A percentile compares a stretch with the other conserved stretches of the same genome.
phyloP scores from a whole-genome alignment of 2,888 invertebrate species.

The Dolomedes plantarius region DNA sequence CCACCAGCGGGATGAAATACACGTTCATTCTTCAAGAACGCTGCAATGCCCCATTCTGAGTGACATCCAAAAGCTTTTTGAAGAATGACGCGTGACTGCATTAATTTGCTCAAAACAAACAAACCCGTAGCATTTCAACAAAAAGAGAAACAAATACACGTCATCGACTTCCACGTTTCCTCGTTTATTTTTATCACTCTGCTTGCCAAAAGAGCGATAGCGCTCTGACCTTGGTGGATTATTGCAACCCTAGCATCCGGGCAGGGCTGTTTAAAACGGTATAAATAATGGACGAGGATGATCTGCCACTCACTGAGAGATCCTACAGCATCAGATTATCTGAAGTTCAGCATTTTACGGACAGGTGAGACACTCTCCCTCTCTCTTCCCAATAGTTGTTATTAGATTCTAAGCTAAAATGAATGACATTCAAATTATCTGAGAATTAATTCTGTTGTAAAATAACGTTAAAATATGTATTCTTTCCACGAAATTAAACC shows the following conservation, averaged over 20 bases:
- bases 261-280: neutral
- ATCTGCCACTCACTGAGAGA: neutral
- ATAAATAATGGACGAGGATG: neutral
- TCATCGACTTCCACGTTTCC: neutral
- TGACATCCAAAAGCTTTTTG: neutral
- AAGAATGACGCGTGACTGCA: neutral
- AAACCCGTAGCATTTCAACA: neutral
- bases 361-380: no score
- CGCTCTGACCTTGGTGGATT: constrained; percentile 20
- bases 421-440: no score
- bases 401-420: no score
- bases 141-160: neutral
- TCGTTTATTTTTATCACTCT: neutral
- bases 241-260: constrained; percentile 24
- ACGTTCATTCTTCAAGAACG: neutral
- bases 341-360: no score
- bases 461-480: no score
- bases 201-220: constrained; percentile 31
- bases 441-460: no score
- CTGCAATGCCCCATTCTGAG: neutral
- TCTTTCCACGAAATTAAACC: no score
- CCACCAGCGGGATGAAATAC: neutral
- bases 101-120: neutral
- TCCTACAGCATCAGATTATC: neutral
- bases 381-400: no score